Evolutionary conservation across 2,888 invertebrate species (phyloP), one percentile per base, ranked within the genome.

Genomic region (Dicyrtomina minuta): DNA sequence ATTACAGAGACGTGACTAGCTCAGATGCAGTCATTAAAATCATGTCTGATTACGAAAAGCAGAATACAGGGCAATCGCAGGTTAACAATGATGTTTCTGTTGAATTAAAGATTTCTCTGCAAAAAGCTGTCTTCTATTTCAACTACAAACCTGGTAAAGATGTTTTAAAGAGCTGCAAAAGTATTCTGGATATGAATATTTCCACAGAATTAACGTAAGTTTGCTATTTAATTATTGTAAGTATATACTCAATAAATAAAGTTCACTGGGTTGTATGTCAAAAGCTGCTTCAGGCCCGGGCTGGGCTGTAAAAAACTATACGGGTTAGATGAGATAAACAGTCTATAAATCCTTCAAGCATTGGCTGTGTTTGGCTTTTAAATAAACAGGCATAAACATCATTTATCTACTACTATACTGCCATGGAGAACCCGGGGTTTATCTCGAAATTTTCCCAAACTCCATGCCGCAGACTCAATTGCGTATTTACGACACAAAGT

Each of bases 151-250:
- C 64, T 4, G 5, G 33, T 3, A 26, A 44, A 24, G 68, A 72
- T 62, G 49, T 71, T 27, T 15, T 75, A 26, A 56, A 68, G 24
- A 56, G 67, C 24, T 51, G 74, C 43, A 67, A 67, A 61, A 51
- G 64, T n/a, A 66, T 72, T 62, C 46, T 77, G 39, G 46, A 75
- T 60, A 66, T 76, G 60, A 70, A 74, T 10, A 44, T 78, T 56
- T 55, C 72, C 33, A 51, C 71, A 13, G 71, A 77, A 20, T 70
- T 78, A 39, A 72, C 71, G 79, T 75, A 72, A 72, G 58, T 8
- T 61, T 15, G n/a, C n/a, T n/a, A 24, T 17, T 46, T 61, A 46
- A 53, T 22, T 53, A 22, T 53, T n/a, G 8, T 33, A 33, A 3
- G 33, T 33, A 8, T 33, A 33, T 33, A 33, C 33, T 24, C 13